These are phyloP conservation scores for Sebastes taczanowskii DNA, from an alignment of 2,797 vertebrate species.

Conservation along the genomic window DNA sequence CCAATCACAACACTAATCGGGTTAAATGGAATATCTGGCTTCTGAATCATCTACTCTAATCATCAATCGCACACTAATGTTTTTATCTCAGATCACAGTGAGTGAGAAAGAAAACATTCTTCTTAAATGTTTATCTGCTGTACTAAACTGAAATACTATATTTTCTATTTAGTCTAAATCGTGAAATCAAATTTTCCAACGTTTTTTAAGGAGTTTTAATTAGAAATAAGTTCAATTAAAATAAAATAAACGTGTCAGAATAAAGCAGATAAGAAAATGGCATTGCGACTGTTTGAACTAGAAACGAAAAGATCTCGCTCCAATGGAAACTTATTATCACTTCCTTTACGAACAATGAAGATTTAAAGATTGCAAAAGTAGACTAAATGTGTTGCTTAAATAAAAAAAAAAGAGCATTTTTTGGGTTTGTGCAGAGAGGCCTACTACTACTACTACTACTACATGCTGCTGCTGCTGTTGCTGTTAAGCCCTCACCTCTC, in stretches of 20 bases:
- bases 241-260: not conserved
- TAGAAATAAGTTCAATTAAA: not conserved
- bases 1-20: too few relatives aligned
- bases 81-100: too few relatives aligned
- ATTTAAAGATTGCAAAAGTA: not conserved
- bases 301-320: not conserved
- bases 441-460: conserved; percentile 19
- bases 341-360: not conserved
- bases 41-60: too few relatives aligned
- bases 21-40: too few relatives aligned
- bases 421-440: conserved; percentile 34
- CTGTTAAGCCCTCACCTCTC: conserved; percentile 88
- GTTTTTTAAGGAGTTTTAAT: not conserved
- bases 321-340: not conserved
- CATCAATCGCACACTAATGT: too few relatives aligned
- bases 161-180: not conserved
- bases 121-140: too few relatives aligned
- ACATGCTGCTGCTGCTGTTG: conserved; percentile 13
- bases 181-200: not conserved
- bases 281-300: not conserved
- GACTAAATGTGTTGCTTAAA: not conserved
- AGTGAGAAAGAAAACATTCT: too few relatives aligned
- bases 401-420: not conserved
- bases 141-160: too few relatives aligned
- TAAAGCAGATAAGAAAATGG: not conserved